Percentiles rank a stretch among this genome's conserved stretches.
phyloP scores from a whole-genome alignment of 1,140 invertebrate species.

The Laupala kohalensis region DNA sequence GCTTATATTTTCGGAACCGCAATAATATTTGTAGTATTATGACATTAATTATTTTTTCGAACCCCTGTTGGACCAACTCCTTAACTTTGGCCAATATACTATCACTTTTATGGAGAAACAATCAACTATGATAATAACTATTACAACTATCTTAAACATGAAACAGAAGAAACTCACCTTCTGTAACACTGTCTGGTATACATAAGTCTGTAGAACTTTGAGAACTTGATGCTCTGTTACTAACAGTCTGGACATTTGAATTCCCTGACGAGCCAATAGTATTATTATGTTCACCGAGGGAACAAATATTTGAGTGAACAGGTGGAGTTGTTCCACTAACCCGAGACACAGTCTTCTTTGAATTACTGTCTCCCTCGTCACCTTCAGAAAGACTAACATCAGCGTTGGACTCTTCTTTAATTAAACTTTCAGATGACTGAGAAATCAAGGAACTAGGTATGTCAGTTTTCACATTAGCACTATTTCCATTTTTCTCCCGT shows the following conservation, averaged over 20 bases:
- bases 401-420: slow-evolving; percentile 10
- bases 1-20: too few relatives aligned
- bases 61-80: too few relatives aligned
- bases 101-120: too few relatives aligned
- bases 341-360: neutral
- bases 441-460: neutral
- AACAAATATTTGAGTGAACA: neutral
- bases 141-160: too few relatives aligned
- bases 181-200: slow-evolving; percentile 4
- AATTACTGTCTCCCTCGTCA: slow-evolving; percentile 6
- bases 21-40: too few relatives aligned
- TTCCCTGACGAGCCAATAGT: neutral
- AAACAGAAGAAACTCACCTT: too few relatives aligned
- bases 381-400: neutral
- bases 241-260: neutral
- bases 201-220: slow-evolving; percentile 3
- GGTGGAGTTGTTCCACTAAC: neutral
- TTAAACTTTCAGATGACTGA: slow-evolving; percentile 1
- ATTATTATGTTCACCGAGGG: neutral
- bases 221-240: neutral
- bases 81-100: too few relatives aligned
- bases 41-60: too few relatives aligned
- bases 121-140: too few relatives aligned
- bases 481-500: slow-evolving; percentile 10
- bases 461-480: slow-evolving; percentile 5